phyloP scores from a whole-genome alignment of 2,113 vertebrate species.

The Catharus fuscescens region DNA sequence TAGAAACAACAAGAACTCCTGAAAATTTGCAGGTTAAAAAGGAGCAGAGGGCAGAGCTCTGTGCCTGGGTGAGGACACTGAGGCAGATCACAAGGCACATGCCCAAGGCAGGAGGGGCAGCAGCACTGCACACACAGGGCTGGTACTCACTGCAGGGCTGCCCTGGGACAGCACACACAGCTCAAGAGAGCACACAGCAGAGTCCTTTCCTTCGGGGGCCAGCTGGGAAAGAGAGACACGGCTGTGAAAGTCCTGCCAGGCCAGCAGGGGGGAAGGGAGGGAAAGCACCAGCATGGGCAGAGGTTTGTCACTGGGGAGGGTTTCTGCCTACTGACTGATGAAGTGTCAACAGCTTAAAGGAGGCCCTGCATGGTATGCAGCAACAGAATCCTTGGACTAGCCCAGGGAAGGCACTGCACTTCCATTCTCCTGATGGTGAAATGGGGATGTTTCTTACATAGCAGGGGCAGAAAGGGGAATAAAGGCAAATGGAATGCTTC shows the following conservation, averaged over 20 bases:
- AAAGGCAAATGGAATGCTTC: not conserved
- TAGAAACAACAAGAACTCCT: not conserved
- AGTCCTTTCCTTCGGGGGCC: conserved; percentile 37
- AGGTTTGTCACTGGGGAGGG: not conserved
- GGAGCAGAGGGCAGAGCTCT: not conserved
- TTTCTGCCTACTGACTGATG: not conserved
- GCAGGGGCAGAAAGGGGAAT: not conserved
- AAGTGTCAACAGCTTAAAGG: not conserved
- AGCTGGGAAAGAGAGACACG: conserved; percentile 46
- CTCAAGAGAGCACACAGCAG: conserved; percentile 64
- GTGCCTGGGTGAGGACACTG: not conserved
- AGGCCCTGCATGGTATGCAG: not conserved
- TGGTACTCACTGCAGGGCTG: conserved; percentile 47
- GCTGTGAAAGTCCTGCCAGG: not conserved
- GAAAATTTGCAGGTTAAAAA: not conserved
- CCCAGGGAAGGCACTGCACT: not conserved
- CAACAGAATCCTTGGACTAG: not conserved
- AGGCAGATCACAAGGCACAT: not conserved
- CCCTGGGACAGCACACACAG: not conserved
- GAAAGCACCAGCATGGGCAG: not conserved
- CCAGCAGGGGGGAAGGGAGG: not conserved
- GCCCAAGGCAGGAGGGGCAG: not conserved
- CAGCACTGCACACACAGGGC: not conserved
- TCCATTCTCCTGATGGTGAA: not conserved
- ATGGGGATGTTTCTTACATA: not conserved